These are phyloP conservation scores for Antidorcas marsupialis DNA, from an alignment of 2,113 vertebrate species.

Conservation along the genomic window DNA sequence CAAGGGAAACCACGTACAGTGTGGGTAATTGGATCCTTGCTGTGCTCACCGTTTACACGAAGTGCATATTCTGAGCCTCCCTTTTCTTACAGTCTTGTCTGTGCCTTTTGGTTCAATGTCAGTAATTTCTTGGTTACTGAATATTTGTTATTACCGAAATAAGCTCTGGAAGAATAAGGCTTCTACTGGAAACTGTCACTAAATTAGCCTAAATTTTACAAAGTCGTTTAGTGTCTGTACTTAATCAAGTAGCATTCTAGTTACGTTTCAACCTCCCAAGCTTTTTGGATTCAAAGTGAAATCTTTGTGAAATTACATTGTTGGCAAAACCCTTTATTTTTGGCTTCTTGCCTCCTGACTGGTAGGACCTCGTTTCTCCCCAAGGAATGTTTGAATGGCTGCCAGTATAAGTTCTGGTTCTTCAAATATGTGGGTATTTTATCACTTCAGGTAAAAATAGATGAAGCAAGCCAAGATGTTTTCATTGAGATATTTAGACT, in stretches of 20 bases:
- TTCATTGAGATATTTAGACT: background rate
- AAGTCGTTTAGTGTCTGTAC: background rate
- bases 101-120: background rate
- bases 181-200: background rate
- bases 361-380: background rate
- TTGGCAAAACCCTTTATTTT: background rate
- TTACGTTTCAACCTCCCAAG: background rate
- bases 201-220: background rate
- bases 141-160: background rate
- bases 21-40: background rate
- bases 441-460: background rate
- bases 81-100: background rate
- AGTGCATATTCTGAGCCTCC: background rate
- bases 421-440: background rate
- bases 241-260: background rate
- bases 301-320: background rate
- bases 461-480: background rate
- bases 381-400: background rate
- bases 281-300: background rate
- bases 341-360: background rate
- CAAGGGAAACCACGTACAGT: background rate
- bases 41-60: accelerated
- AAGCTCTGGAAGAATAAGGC: background rate
- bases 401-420: background rate
- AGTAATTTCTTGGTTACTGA: background rate